Percentiles rank a stretch among this genome's conserved stretches.
Evolutionary conservation across 2,888 invertebrate species (phyloP).

Genomic region (Dromius quadrimaculatus): DNA sequence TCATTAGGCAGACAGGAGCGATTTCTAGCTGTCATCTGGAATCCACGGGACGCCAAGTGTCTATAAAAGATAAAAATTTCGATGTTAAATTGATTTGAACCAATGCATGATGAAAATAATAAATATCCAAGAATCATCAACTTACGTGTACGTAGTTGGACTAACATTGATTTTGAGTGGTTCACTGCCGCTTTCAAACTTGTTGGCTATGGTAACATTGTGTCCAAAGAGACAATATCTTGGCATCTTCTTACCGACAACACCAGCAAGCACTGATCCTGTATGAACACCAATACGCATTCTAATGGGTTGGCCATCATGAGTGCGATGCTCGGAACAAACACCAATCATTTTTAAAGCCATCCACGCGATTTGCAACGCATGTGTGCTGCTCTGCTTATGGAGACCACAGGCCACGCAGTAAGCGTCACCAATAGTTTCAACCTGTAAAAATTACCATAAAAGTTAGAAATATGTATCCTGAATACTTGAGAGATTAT

Average conservation of each 20-base stretch:
- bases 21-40: conserved; percentile 81
- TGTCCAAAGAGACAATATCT: conserved; percentile 96
- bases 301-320: conserved; percentile 91
- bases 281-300: conserved; percentile 97
- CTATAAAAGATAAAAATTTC: conserved; percentile 69
- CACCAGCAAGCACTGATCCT: conserved; percentile 92
- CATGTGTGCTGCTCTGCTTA: conserved; percentile 86
- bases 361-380: conserved; percentile 97
- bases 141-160: conserved; percentile 92
- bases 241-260: conserved; percentile 94
- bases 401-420: conserved; percentile 96
- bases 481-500: too few species aligned
- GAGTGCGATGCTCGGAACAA: conserved; percentile 88
- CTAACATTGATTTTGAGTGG: conserved; percentile 92
- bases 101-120: background rate
- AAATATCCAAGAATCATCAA: conserved; percentile 54
- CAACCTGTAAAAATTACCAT: conserved; percentile 81
- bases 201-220: conserved; percentile 95
- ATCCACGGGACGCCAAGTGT: conserved; percentile 81
- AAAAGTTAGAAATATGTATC: too few species aligned
- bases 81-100: conserved; percentile 30
- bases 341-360: conserved; percentile 93
- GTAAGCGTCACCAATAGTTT: conserved; percentile 96
- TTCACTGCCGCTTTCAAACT: conserved; percentile 94
- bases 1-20: conserved; percentile 85